Base-by-base conservation (phyloP, 2,888 invertebrate species). In the Villa cingulata region DNA sequence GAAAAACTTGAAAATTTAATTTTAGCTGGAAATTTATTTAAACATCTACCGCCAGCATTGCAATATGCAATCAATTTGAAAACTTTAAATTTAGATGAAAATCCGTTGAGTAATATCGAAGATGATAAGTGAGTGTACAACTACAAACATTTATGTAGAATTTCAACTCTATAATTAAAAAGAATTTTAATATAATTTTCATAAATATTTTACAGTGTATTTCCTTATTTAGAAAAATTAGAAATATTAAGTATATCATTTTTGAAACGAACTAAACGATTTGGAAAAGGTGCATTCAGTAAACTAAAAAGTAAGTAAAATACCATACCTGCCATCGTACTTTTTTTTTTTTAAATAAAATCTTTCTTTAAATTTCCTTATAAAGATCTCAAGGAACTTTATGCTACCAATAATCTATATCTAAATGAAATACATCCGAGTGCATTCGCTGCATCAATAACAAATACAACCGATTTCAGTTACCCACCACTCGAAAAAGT, bases 401-500 rank as follows among this genome's bases (percentile, higher is more conserved):
- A 77, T 46, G 63, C 85, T 46, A 72, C 75, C 43, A 75, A 79
- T 59, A 86, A 86, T 61, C 74, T 76, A 0, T 68, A 73, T 20
- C 64, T 89, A 17, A 58, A 60, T 1, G 62, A 65, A 20, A 74
- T 90, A 4, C 73, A 81, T 52, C 72, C 76, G 0, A 68, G 72
- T 17, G 81, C 85, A 0, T 63, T 86, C n/a, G 65, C 68, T 1
- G 62, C 66, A 29, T 59, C 61, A 38, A 72, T 74, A 27, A 70
- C 74, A 1, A 62, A 62, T 39, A 72, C 73, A 0, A 70, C 72
- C 51, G 72, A 68, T 0, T 73, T 73, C 34, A 71, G 74, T 45
- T 84, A 81, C 77, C 83, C 85, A 0, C 67, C 74, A 0, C 56
- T 86, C 16, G 76, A 74, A 59, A 77, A 75, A 71, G 83, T 81